These are phyloP conservation scores for Pterois miles DNA, from an alignment of 2,797 vertebrate species.

Conservation along the genomic window DNA sequence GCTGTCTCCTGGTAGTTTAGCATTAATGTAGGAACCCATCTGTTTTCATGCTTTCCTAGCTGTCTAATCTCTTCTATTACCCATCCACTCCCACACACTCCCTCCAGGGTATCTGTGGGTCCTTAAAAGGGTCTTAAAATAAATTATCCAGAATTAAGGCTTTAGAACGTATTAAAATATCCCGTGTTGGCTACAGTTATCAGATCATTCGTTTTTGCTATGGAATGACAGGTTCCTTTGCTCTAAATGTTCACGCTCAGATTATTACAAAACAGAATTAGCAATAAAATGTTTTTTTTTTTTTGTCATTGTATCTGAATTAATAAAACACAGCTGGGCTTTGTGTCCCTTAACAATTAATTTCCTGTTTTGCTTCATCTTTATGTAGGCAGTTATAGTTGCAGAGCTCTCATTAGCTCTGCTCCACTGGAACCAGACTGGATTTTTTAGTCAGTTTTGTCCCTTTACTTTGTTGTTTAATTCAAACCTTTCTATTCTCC, in stretches of 20 bases:
- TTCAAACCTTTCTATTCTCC: constrained; percentile 7
- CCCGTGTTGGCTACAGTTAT: constrained; percentile 36
- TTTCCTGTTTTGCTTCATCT: constrained; percentile 70
- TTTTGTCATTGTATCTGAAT: constrained; percentile 59
- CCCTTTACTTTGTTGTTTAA: constrained; percentile 12
- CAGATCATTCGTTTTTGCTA: constrained; percentile 44
- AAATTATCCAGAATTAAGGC: constrained; percentile 63
- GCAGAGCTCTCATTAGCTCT: constrained; percentile 67
- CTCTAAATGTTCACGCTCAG: constrained; percentile 45
- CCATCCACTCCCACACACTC: constrained; percentile 43
- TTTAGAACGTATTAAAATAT: constrained; percentile 50
- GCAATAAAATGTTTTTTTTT: constrained; percentile 24
- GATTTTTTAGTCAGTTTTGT: constrained; percentile 23
- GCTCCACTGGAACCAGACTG: constrained; percentile 59
- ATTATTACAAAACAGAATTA: constrained; percentile 58
- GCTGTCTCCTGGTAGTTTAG: constrained; percentile 18
- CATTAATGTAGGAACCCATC: constrained; percentile 48
- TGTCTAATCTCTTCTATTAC: constrained; percentile 67
- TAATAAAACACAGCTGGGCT: constrained; percentile 73
- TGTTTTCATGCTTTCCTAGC: constrained; percentile 59
- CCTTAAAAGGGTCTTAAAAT: constrained; percentile 71
- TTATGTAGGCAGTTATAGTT: constrained; percentile 48
- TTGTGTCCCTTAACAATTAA: constrained; percentile 75
- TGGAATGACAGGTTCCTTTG: constrained; percentile 36
- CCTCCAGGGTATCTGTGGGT: constrained; percentile 46